Evolutionary conservation across 2,113 vertebrate genomes (phyloP), one percentile per base, ranked within the genome.

Genomic region (Okapia johnstoni): DNA sequence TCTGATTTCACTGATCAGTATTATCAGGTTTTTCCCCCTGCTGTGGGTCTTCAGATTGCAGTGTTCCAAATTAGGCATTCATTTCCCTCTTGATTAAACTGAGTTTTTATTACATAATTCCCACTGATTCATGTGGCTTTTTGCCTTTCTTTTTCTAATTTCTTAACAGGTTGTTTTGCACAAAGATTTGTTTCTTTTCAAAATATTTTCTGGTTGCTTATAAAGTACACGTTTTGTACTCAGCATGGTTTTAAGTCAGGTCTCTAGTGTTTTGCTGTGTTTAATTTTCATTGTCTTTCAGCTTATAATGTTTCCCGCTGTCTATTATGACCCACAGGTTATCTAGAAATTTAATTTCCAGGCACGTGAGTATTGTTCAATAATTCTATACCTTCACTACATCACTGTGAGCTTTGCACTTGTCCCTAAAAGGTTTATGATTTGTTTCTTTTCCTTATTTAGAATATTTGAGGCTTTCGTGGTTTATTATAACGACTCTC

Each of bases 21-120:
- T 26, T 33, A 28, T 12, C 1, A 6, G 6, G 6, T 1, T 50
- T 60, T 6, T 0, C 9, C 57, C 25, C 6, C 15, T 1, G 3
- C 21, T 13, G 3, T 2, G 17, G 33, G 19, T 50, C 73, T 81
- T 61, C 9, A 30, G 17, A 61, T 6, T 25, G 19, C 8, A 2
- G 2, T 21, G 7, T 40, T 54, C 7, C 33, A 15, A 61, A 17
- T 17, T 2, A 33, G 3, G 16, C 13, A 26, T 43, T 33, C 14
- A 5, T 40, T 60, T 43, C 48, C 70, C 13, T 43, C 26, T 19
- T 43, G 43, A 17, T 9, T 25, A 40, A 25, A 13, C 2, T 46
- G 60, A 3, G 16, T 25, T 79, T 40, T 40, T 79, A 25, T 52
- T 33, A 79, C 17, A 40, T 54, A 5, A 33, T 55, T 23, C 17